Base-by-base conservation (phyloP, 2,888 invertebrate genomes). In the Caenorhabditis wallacei region DNA sequence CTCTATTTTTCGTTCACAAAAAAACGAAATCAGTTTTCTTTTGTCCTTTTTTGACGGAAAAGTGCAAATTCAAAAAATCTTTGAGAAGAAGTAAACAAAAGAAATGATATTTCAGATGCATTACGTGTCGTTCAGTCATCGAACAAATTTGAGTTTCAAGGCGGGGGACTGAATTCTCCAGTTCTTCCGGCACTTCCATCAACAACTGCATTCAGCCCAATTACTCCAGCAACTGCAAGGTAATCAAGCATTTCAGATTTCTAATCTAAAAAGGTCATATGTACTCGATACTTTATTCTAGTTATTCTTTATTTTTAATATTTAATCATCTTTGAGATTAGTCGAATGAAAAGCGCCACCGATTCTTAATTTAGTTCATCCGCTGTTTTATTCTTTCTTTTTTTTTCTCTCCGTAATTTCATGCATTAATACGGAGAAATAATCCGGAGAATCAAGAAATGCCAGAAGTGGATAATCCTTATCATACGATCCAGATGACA, bases 101-200 rank as follows among this genome's bases (percentile, higher is more conserved):
- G 35, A 63, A n/a, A 30, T 30, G 30, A 30, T 30, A n/a, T 30
- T 85, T 35, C 83, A 85, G 85, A 85, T 64, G 85, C 85, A 2
- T 72, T 85, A 2, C 75, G 78, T 8, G 80, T 71, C 5, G 75
- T 85, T 48, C 85, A 85, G 40, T 54, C 46, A 13, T 18, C 66
- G 22, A 79, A 84, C 69, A 82, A 81, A 46, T 85, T 84, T 69
- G 79, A 84, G 51, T 82, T 82, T 40, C 40, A 40, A 40, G 13
- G 40, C 72, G 59, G 43, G 11, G 68, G 61, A 13, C 68, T 64
- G 35, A 30, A 72, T 7, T 78, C 82, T 3, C 76, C 82, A 5
- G 66, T 78, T 37, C 70, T 75, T n/a, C 75, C 75, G 7, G 35
- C 26, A 1, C 18, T 61, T 22, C 40, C 37, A 10, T 26, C 69